Evolutionary conservation across 2,888 invertebrate genomes (phyloP), one percentile per base, ranked within the genome.

Genomic region (Julus scandinavius): DNA sequence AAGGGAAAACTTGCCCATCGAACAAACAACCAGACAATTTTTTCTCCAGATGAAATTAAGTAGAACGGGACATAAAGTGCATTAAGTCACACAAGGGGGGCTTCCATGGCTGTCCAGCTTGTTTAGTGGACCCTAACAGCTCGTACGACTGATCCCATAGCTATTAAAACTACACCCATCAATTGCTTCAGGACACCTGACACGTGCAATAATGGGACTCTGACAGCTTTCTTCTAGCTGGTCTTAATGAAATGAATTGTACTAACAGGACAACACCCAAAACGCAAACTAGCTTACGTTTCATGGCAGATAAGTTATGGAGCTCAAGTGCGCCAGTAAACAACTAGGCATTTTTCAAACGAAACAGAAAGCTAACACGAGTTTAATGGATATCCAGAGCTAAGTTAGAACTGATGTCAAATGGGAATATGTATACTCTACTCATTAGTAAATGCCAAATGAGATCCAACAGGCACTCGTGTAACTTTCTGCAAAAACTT

Each of bases 211-310:
- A 80, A 80, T 80, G 80, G 80, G 80, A 13, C 13, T 29, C 38
- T 80, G 80, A 38, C 20, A 80, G 80, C 38, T 72, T 20, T 20
- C 72, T 80, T 80, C 38, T 80, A 29, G 80, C 80, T 15, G 11
- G 80, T 80, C 80, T 80, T 80, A 38, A 80, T 80, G 80, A 80
- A 80, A 80, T 80, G 38, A 38, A 80, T 80, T 80, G 13, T 13
- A 2, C 11, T 20, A 80, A 13, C 13, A 80, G 80, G 80, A 80
- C 80, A 80, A 80, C 80, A 80, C 80, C 80, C 80, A 80, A 80
- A 80, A 80, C 80, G 80, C 80, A 80, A 80, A 80, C 80, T 80
- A 80, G 29, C 80, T 38, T 13, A 38, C 38, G 5, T 80, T 38
- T 80, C 80, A 80, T 80, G 80, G 80, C 80, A 13, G 11, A 29